Evolutionary conservation across 2,888 invertebrate species (phyloP).

Genomic region (Bedellia somnulentella): DNA sequence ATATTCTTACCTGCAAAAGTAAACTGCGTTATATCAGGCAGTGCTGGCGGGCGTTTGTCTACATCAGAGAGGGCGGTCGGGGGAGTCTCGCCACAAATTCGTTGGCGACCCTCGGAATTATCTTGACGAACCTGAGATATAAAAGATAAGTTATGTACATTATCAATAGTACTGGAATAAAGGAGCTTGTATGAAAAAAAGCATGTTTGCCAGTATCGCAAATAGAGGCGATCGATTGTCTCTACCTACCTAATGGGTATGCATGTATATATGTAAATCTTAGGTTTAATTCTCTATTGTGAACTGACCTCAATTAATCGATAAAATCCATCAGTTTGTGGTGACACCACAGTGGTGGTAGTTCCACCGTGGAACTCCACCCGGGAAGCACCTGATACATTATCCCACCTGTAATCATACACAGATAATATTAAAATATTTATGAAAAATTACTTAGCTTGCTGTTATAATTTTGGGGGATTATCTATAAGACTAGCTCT

Average conservation of each 20-base stretch:
- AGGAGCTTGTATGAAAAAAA: too few relatives aligned
- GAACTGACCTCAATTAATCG: conserved; percentile 22
- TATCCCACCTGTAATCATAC: conserved; percentile 26
- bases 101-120: conserved; percentile 19
- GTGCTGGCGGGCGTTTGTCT: conserved; percentile 23
- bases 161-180: too few relatives aligned
- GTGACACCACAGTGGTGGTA: conserved; percentile 22
- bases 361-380: conserved; percentile 30
- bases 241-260: too few relatives aligned
- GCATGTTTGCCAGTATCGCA: too few relatives aligned
- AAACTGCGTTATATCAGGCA: conserved; percentile 28
- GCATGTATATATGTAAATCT: too few relatives aligned
- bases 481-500: too few relatives aligned
- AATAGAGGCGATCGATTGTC: too few relatives aligned
- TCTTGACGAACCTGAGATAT: conserved; percentile 22
- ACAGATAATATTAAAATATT: too few relatives aligned
- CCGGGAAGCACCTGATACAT: conserved; percentile 25
- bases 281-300: too few relatives aligned
- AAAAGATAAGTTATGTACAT: too few relatives aligned
- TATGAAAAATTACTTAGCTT: too few relatives aligned
- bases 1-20: conserved; percentile 33
- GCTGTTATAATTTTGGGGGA: too few relatives aligned
- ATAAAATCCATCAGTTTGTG: conserved; percentile 18
- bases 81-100: conserved; percentile 20
- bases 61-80: conserved; percentile 13